phyloP scores from a whole-genome alignment of 2,113 vertebrate species.

The Hystrix cristata region DNA sequence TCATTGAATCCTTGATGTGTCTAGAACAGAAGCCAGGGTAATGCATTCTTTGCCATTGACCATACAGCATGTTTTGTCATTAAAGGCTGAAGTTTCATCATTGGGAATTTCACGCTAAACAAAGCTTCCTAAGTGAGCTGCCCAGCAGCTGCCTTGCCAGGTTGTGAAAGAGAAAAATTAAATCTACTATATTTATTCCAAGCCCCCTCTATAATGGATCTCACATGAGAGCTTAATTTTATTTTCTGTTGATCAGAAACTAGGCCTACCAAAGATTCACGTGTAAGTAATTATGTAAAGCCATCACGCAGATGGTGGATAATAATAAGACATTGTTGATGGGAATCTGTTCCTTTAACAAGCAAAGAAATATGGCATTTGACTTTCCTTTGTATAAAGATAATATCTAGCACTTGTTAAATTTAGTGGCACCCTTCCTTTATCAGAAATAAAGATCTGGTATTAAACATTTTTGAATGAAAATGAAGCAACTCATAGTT shows the following conservation, averaged over 20 bases:
- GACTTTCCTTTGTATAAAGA: slow-evolving; percentile 84
- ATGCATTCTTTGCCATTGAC: slow-evolving; percentile 80
- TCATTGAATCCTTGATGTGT: slow-evolving; percentile 78
- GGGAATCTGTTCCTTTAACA: slow-evolving; percentile 87
- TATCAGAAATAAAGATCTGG: slow-evolving; percentile 74
- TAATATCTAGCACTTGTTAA: slow-evolving; percentile 77
- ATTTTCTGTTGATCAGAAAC: slow-evolving; percentile 90
- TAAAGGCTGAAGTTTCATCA: slow-evolving; percentile 82
- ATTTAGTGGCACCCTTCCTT: slow-evolving; percentile 72
- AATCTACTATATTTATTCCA: slow-evolving; percentile 87
- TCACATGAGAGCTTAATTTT: slow-evolving; percentile 88
- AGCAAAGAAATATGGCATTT: slow-evolving; percentile 86
- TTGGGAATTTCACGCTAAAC: slow-evolving; percentile 86
- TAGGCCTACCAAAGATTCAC: slow-evolving; percentile 85
- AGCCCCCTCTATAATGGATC: slow-evolving; percentile 84
- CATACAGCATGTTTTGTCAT: slow-evolving; percentile 77
- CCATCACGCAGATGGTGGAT: slow-evolving; percentile 87
- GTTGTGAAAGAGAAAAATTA: slow-evolving; percentile 87
- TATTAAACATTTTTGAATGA: slow-evolving; percentile 59
- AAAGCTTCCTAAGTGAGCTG: slow-evolving; percentile 83
- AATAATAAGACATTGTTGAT: slow-evolving; percentile 85
- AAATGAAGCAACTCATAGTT: not conserved
- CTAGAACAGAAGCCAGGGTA: slow-evolving; percentile 74
- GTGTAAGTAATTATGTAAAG: slow-evolving; percentile 88
- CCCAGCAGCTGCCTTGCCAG: slow-evolving; percentile 87